These are phyloP conservation scores for Chloebia gouldiae DNA, from an alignment of 2,113 vertebrate species.

Conservation along the genomic window DNA sequence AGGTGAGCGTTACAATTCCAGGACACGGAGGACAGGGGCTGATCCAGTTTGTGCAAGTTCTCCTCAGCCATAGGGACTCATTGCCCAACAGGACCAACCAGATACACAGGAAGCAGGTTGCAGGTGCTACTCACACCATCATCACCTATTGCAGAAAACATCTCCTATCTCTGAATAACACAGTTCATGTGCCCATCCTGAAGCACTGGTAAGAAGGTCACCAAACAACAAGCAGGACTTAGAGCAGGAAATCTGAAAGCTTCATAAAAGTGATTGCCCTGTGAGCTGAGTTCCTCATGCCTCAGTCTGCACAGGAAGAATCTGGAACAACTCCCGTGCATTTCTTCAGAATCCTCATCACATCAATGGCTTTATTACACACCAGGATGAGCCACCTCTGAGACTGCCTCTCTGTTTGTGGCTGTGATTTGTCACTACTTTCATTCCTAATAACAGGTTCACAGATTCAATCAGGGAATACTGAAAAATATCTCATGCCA, in stretches of 20 bases:
- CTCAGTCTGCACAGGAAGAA: not conserved
- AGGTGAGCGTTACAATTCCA: not conserved
- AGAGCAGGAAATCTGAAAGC: not conserved
- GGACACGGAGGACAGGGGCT: not conserved
- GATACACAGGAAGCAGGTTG: not conserved
- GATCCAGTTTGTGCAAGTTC: not conserved
- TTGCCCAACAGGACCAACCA: not conserved
- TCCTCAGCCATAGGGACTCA: not conserved
- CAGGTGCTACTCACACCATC: not conserved
- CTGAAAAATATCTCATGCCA: not conserved
- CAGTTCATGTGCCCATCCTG: not conserved
- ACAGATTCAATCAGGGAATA: not conserved
- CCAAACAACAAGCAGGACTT: not conserved
- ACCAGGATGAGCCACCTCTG: not conserved
- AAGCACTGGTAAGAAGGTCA: not conserved
- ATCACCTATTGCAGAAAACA: not conserved
- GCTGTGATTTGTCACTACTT: not conserved
- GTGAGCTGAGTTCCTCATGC: not conserved
- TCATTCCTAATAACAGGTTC: not conserved
- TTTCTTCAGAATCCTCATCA: not conserved
- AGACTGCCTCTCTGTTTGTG: not conserved
- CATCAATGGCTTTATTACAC: not conserved
- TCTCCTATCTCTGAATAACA: not conserved
- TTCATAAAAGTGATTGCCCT: not conserved
- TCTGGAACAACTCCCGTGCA: accelerated